These are phyloP conservation scores for Thecocarcelia acutangulata DNA, from an alignment of 2,888 invertebrate species.

Conservation along the genomic window DNA sequence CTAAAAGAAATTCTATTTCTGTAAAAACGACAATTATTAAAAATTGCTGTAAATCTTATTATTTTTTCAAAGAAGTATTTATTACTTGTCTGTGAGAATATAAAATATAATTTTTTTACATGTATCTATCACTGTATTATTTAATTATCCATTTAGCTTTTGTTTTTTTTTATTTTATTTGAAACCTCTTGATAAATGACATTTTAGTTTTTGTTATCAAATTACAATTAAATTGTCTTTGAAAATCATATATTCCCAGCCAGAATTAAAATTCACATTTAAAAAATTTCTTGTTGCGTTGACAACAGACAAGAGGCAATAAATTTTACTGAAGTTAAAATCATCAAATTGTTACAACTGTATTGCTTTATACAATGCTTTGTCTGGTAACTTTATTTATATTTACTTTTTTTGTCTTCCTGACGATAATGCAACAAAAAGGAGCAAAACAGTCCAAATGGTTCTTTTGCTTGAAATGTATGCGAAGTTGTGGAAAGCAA, in stretches of 20 bases:
- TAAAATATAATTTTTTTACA: too few relatives aligned
- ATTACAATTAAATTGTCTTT: constrained; percentile 45
- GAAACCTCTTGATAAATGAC: constrained; percentile 44
- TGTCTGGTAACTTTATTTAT: constrained; percentile 30
- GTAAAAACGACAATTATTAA: too few relatives aligned
- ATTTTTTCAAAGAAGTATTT: too few relatives aligned
- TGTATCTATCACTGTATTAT: neutral
- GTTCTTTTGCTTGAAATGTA: too few relatives aligned
- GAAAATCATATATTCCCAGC: constrained; percentile 59
- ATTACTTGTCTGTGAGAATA: too few relatives aligned
- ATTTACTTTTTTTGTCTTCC: too few relatives aligned
- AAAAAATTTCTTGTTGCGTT: constrained; percentile 18
- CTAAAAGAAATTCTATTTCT: too few relatives aligned
- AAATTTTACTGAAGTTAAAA: constrained; percentile 60
- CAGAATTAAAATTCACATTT: constrained; percentile 1
- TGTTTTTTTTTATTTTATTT: neutral
- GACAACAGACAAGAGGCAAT: constrained; percentile 50
- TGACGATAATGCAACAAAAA: too few relatives aligned
- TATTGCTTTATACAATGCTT: constrained; percentile 54
- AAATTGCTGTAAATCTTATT: too few relatives aligned
- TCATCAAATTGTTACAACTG: constrained; percentile 63
- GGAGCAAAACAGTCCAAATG: too few relatives aligned
- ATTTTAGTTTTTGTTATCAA: constrained; percentile 13
- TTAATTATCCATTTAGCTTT: neutral
- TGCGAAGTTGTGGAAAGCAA: too few relatives aligned